Percentiles rank a stretch among this genome's conserved stretches.
These are phyloP conservation scores for Musca vetustissima DNA, from an alignment of 1,140 invertebrate genomes.

Conservation along the genomic window DNA sequence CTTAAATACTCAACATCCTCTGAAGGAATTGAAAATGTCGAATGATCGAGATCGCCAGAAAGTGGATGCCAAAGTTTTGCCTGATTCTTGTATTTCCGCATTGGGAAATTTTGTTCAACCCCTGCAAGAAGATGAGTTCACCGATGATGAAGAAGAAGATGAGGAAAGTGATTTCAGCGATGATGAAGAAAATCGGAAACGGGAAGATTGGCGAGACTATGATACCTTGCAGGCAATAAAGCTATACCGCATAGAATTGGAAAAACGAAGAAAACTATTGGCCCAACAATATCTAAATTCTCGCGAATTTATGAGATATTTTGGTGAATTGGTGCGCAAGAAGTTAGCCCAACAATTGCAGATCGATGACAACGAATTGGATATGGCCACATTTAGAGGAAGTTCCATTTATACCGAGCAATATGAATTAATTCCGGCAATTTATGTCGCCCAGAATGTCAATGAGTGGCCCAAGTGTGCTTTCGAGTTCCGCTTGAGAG, in stretches of 20 bases:
- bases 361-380: constrained; percentile 57
- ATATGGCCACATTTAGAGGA: constrained; percentile 59
- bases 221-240: constrained; percentile 42
- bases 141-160: constrained; percentile 47
- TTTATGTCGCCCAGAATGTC: constrained; percentile 57
- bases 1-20: constrained; percentile 40
- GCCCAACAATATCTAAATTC: constrained; percentile 62
- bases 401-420: constrained; percentile 63
- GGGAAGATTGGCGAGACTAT: constrained; percentile 51
- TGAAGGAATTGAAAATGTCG: constrained; percentile 37
- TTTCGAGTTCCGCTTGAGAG: constrained; percentile 64
- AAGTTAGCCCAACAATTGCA: constrained; percentile 59
- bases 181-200: constrained; percentile 50
- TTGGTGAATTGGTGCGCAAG: constrained; percentile 62
- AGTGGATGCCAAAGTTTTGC: constrained; percentile 39
- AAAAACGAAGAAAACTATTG: constrained; percentile 51
- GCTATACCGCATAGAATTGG: constrained; percentile 53
- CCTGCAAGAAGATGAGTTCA: constrained; percentile 44
- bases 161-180: constrained; percentile 46
- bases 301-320: constrained; percentile 63
- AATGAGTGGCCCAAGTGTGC: constrained; percentile 65
- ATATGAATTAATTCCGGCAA: constrained; percentile 66
- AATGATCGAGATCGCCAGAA: neutral
- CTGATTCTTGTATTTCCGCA: constrained; percentile 39
- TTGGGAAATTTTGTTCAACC: constrained; percentile 38